A percentile compares a stretch with the other conserved stretches of the same genome.
phyloP scores from a whole-genome alignment of 2,797 vertebrate genomes.

The Chelon auratus region DNA sequence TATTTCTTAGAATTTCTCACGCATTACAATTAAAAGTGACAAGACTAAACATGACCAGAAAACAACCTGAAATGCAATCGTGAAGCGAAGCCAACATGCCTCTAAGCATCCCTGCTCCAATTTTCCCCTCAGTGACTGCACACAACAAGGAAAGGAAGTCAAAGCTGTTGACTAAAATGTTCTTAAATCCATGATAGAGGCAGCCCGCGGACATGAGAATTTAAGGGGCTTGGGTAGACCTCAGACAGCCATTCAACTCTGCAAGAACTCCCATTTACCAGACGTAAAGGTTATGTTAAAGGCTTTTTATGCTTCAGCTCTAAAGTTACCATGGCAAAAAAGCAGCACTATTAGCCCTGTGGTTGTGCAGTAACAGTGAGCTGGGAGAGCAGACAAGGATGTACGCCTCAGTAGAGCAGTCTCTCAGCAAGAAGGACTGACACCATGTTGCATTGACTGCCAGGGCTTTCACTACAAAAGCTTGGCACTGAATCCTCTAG shows the following conservation, averaged over 20 bases:
- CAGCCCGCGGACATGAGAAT: constrained; percentile 1
- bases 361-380: constrained; percentile 27
- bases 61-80: constrained; percentile 4
- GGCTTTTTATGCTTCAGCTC: constrained; percentile 63
- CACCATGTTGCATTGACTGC: constrained; percentile 63
- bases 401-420: constrained; percentile 68
- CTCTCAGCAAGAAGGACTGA: constrained; percentile 56
- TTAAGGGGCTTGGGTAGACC: constrained; percentile 28
- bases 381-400: constrained; percentile 47
- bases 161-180: constrained; percentile 3
- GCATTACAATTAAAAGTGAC: background rate
- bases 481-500: constrained; percentile 60
- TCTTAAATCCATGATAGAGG: background rate
- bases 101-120: background rate
- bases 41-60: constrained; percentile 17
- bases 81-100: background rate
- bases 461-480: constrained; percentile 73
- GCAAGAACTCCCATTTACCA: constrained; percentile 55
- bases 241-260: constrained; percentile 28
- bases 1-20: background rate
- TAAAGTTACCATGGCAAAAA: constrained; percentile 80
- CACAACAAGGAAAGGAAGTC: constrained; percentile 7
- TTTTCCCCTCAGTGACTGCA: background rate
- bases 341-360: constrained; percentile 53
- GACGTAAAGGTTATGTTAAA: constrained; percentile 46